Percentiles rank a stretch among this genome's conserved stretches.
Evolutionary conservation across 2,797 vertebrate species (phyloP).

Genomic region (Liparis tanakae): DNA sequence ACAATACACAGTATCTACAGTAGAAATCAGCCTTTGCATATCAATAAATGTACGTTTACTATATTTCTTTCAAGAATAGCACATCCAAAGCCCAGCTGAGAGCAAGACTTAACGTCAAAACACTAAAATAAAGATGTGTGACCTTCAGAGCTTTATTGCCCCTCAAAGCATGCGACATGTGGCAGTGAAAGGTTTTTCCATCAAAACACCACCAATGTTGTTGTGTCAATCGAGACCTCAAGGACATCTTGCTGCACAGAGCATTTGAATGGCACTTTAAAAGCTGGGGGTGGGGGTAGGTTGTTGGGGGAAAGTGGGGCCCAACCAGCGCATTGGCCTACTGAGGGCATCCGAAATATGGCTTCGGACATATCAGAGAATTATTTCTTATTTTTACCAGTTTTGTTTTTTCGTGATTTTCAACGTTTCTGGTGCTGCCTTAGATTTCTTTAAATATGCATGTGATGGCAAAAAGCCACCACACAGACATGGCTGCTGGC

Average conservation of each 20-base stretch:
- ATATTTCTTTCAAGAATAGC: not conserved
- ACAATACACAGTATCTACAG: not conserved
- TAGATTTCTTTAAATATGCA: not conserved
- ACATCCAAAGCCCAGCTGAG: not conserved
- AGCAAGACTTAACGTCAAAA: not conserved
- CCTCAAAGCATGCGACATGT: slow-evolving; percentile 15
- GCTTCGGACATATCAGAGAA: slow-evolving; percentile 35
- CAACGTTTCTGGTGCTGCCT: too few species aligned
- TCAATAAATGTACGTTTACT: not conserved
- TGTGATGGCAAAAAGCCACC: not conserved
- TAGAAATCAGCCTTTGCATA: not conserved
- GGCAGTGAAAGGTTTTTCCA: slow-evolving; percentile 23
- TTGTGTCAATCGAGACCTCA: slow-evolving; percentile 59
- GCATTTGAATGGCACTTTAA: slow-evolving; percentile 56
- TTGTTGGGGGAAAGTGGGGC: not conserved
- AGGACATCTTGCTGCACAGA: slow-evolving; percentile 50
- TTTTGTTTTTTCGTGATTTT: not conserved
- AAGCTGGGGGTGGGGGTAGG: slow-evolving; percentile 9
- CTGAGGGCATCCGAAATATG: slow-evolving; percentile 36
- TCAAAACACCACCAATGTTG: slow-evolving; percentile 43
- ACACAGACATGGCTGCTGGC: not conserved
- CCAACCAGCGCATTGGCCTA: slow-evolving; percentile 1
- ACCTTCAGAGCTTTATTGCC: slow-evolving; percentile 21
- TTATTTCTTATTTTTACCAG: slow-evolving; percentile 22
- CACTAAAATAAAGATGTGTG: slow-evolving; percentile 37